These are phyloP conservation scores for Nautilus pompilius DNA, from an alignment of 1,140 invertebrate species.

Conservation along the genomic window DNA sequence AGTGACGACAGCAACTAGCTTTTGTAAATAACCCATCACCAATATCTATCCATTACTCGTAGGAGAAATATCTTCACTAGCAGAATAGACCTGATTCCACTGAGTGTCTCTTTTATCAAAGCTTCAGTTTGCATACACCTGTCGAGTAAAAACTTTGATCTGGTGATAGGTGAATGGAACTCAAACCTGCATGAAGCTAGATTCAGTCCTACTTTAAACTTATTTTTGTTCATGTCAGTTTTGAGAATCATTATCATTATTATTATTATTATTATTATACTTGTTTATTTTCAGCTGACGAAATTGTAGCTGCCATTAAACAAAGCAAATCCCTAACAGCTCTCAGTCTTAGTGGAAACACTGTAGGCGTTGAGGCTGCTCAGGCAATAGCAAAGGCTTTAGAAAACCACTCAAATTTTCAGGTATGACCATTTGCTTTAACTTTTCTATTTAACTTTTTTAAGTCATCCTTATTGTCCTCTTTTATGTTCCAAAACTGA, in stretches of 20 bases:
- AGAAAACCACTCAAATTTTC: slow-evolving; percentile 71
- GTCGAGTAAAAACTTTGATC: background rate
- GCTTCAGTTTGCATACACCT: background rate
- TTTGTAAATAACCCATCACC: no score
- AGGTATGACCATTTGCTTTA: slow-evolving; percentile 50
- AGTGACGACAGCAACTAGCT: no score
- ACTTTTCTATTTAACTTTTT: no score
- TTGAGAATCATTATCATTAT: background rate
- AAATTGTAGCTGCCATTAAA: slow-evolving; percentile 44
- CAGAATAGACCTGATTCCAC: no score
- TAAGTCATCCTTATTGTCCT: no score
- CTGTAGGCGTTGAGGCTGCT: slow-evolving; percentile 84
- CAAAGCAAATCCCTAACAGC: slow-evolving; percentile 41
- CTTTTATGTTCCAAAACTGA: no score
- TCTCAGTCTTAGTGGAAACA: slow-evolving; percentile 88
- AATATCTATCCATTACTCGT: no score
- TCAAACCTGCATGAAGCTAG: background rate
- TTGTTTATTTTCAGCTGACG: slow-evolving; percentile 38
- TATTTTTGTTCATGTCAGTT: background rate
- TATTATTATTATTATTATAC: background rate
- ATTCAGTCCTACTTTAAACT: background rate
- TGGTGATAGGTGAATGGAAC: background rate
- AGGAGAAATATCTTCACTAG: no score
- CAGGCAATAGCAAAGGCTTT: slow-evolving; percentile 78
- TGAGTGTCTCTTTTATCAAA: no score